Evolutionary conservation across 2,888 invertebrate species (phyloP).

Genomic region (Sesamia inferens): DNA sequence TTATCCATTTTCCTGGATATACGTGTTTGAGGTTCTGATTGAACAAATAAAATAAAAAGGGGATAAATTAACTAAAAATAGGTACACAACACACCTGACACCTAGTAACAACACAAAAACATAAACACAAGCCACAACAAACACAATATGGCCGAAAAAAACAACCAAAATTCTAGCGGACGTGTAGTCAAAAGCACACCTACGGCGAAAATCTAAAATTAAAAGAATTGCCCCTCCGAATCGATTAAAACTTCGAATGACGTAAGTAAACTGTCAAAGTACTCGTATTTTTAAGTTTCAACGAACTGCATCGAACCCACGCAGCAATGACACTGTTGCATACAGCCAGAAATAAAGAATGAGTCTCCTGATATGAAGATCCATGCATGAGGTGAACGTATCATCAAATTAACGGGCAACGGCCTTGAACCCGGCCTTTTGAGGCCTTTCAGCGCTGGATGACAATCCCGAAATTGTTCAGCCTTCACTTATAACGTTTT

Average conservation of each 20-base stretch:
- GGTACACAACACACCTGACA: too few species aligned
- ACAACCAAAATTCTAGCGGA: too few species aligned
- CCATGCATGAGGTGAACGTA: slow-evolving; percentile 66
- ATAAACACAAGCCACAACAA: too few species aligned
- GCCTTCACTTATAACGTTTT: slow-evolving; percentile 58
- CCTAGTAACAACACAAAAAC: too few species aligned
- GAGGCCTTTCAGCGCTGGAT: slow-evolving; percentile 71
- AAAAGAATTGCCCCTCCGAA: too few species aligned
- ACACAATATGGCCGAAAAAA: too few species aligned
- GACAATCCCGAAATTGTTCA: slow-evolving; percentile 69
- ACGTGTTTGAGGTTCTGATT: too few species aligned
- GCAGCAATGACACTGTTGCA: slow-evolving; percentile 24
- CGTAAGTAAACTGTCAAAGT: not conserved
- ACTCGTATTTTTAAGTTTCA: not conserved
- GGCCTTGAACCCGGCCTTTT: slow-evolving; percentile 70
- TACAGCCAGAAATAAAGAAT: slow-evolving; percentile 39
- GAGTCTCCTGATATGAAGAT: slow-evolving; percentile 49
- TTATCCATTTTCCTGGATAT: too few species aligned
- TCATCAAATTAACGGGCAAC: slow-evolving; percentile 67
- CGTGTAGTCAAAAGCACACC: too few species aligned
- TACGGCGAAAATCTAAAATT: too few species aligned
- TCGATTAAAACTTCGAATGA: slow-evolving; percentile 10
- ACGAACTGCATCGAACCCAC: slow-evolving; percentile 11
- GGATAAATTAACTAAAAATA: too few species aligned
- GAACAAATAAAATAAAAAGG: too few species aligned